Conservation (phyloP, 2,113 vertebrate species). For the Danionella cerebrum region DNA sequence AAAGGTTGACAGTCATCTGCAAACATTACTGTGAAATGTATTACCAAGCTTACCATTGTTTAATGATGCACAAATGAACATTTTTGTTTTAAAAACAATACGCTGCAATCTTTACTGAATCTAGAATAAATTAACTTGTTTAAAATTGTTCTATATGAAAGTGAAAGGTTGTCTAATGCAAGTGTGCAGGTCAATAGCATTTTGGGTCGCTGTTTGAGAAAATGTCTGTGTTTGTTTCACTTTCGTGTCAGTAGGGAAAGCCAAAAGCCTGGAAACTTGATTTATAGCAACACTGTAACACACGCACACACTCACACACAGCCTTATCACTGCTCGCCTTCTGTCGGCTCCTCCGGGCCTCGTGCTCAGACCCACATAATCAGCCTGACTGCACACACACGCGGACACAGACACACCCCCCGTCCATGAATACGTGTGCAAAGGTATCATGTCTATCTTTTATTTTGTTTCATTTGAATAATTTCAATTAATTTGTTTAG, state of each 20-base stretch:
- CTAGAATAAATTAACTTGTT: no score
- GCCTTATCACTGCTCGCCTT: constrained; percentile 40
- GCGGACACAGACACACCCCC: constrained; percentile 2
- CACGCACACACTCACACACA: constrained; percentile 22
- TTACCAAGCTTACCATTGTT: no score
- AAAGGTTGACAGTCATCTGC: no score
- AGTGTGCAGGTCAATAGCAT: no score
- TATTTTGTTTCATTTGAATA: background rate
- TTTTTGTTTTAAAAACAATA: no score
- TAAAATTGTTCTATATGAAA: no score
- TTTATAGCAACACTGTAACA: background rate
- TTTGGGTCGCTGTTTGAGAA: background rate
- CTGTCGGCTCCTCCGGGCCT: constrained; percentile 36
- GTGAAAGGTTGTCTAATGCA: no score
- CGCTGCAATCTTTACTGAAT: no score
- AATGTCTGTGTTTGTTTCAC: background rate
- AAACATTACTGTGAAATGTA: no score
- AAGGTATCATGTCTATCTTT: background rate
- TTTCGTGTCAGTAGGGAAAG: background rate
- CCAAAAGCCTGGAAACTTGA: constrained; percentile 12
- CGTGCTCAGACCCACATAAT: constrained; percentile 18
- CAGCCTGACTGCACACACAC: constrained; percentile 17
- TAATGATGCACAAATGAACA: no score
- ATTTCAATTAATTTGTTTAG: background rate
- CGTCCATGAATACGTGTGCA: background rate